Percentiles rank a stretch among this genome's conserved stretches.
phyloP scores from a whole-genome alignment of 2,888 invertebrate species.

The Drosophila siamana region DNA sequence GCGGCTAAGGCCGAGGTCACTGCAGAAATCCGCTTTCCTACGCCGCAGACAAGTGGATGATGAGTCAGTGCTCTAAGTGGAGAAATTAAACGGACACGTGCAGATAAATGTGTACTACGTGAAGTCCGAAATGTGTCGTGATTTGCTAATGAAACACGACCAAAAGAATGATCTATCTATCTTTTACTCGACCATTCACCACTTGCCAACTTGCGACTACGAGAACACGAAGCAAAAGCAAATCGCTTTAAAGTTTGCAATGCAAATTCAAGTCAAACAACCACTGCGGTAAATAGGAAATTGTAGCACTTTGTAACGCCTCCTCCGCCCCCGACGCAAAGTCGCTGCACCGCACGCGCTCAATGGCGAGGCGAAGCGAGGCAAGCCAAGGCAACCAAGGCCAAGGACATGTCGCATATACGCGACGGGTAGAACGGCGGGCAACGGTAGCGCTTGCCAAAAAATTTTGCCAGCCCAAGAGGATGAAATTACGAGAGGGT shows the following conservation, averaged over 20 bases:
- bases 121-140: conserved; percentile 4
- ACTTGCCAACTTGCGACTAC: conserved; percentile 10
- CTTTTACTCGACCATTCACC: conserved; percentile 2
- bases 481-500: conserved; percentile 13
- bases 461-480: conserved; percentile 50
- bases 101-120: conserved; percentile 12
- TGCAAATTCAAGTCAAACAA: conserved; percentile 64
- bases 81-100: conserved; percentile 6
- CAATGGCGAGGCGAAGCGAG: conserved; percentile 25
- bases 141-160: conserved; percentile 1
- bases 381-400: conserved; percentile 49
- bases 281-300: conserved; percentile 34
- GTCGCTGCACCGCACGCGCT: conserved; percentile 21
- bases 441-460: conserved; percentile 36
- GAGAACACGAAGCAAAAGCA: conserved; percentile 11
- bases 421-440: conserved; percentile 6
- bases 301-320: conserved; percentile 48
- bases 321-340: not conserved
- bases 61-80: conserved; percentile 33
- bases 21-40: conserved; percentile 7
- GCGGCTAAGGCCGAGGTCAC: conserved; percentile 30
- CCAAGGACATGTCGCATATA: conserved; percentile 67
- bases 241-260: conserved; percentile 60
- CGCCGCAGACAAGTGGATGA: conserved; percentile 7
- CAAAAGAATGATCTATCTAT: conserved; percentile 1